Evolutionary conservation across 1,140 invertebrate species (phyloP), one percentile per base, ranked within the genome.

Genomic region (Danaus plexippus): DNA sequence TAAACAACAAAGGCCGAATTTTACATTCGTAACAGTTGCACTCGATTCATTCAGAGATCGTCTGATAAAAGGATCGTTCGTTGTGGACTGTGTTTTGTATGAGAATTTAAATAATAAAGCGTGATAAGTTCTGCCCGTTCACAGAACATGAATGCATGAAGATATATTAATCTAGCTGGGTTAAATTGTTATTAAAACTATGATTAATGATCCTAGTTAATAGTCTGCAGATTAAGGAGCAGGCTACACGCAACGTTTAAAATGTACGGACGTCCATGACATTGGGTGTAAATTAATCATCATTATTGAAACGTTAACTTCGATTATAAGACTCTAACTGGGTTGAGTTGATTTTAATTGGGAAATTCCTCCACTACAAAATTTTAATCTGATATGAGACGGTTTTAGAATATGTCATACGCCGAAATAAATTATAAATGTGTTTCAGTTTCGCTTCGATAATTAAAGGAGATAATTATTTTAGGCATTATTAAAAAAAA

Each of bases 101-200:
- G 47, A 68, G 22, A 73, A 81, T 80, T 80, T 83, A 61, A 82
- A 85, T 81, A 72, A 79, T 82, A 82, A 84, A 79, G 67, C 74
- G 61, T 32, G 67, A 75, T 75, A 69, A 71, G 49, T 74, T 63
- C 66, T 52, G 62, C 66, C 61, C 64, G 67, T 63, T 64, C 63
- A 63, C 65, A 69, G 64, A 67, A 66, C 63, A 67, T 77, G 75
- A 73, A 78, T 75, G 80, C 73, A 84, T 80, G 79, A 85, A 85
- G 79, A 86, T 86, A 80, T 86, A 86, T 86, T 84, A 81, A 84
- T 81, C 75, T 75, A 78, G 72, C 81, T 76, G 73, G 80, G 79
- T 81, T 86, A 86, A 84, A 86, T 83, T 81, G 75, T 86, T 83
- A 86, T 86, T 86, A 86, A 85, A 83, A 86, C 80, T 85, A 83